phyloP scores from a whole-genome alignment of 2,113 vertebrate genomes.

The Otus sunia region DNA sequence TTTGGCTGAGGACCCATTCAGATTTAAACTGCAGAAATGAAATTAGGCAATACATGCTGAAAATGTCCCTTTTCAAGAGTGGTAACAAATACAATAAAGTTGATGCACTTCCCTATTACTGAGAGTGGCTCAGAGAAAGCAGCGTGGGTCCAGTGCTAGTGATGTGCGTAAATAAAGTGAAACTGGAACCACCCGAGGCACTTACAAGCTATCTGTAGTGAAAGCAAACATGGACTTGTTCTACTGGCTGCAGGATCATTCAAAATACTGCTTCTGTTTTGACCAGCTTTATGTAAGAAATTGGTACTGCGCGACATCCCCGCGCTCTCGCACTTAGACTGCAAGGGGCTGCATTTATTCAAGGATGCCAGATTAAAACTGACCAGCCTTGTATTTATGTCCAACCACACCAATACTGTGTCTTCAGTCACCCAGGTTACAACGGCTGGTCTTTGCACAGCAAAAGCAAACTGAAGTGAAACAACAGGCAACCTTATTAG shows the following conservation, averaged over 20 bases:
- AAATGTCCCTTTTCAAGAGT: background rate
- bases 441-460: background rate
- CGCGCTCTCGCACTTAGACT: background rate
- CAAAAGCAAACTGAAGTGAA: background rate
- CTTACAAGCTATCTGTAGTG: background rate
- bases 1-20: background rate
- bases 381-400: background rate
- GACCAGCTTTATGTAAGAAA: background rate
- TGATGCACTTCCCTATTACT: background rate
- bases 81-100: background rate
- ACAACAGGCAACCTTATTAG: background rate
- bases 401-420: background rate
- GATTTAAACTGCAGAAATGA: background rate
- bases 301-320: rapidly evolving
- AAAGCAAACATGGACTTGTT: background rate
- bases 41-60: background rate
- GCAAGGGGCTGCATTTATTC: background rate
- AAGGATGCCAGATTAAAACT: background rate
- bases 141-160: background rate
- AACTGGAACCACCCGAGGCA: background rate
- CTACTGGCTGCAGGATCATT: background rate
- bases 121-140: background rate
- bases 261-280: background rate
- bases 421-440: background rate
- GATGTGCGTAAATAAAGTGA: background rate